Evolutionary conservation across 2,797 vertebrate species (phyloP).

Genomic region (Channallabes apus): DNA sequence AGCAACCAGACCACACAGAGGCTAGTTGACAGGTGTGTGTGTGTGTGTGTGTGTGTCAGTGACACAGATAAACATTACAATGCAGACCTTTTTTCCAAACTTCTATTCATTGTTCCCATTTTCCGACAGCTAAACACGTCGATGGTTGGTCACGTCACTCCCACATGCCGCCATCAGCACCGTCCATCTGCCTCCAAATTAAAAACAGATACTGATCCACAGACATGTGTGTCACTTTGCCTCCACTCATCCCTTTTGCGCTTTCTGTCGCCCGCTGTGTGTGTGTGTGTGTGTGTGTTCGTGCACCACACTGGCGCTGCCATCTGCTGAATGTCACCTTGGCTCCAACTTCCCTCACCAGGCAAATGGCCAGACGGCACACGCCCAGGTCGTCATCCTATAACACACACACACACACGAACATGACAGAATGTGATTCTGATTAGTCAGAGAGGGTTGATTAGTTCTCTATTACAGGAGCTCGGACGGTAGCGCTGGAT

Average conservation of each 20-base stretch:
- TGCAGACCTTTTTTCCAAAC: background rate
- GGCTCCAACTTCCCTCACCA: constrained; percentile 56
- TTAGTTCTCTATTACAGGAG: background rate
- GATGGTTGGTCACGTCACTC: constrained; percentile 40
- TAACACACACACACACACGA: background rate
- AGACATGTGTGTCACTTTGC: constrained; percentile 8
- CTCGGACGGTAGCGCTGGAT: background rate
- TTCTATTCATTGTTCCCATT: constrained; percentile 10
- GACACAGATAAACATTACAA: background rate
- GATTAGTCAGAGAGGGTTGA: constrained; percentile 1
- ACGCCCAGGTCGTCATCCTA: constrained; percentile 37
- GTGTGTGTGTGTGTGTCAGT: constrained; percentile 55
- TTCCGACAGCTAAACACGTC: constrained; percentile 26
- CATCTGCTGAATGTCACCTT: constrained; percentile 70
- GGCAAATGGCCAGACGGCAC: constrained; percentile 65
- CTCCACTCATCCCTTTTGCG: constrained; percentile 19
- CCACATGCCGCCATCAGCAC: constrained; percentile 13
- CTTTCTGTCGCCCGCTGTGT: background rate
- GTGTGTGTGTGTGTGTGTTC: background rate
- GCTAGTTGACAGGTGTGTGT: constrained; percentile 47
- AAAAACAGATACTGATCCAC: constrained; percentile 53
- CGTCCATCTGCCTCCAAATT: constrained; percentile 49
- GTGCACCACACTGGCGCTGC: constrained; percentile 53
- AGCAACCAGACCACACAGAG: constrained; percentile 43
- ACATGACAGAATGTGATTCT: constrained; percentile 3